A percentile compares a stretch with the other conserved stretches of the same genome.
phyloP scores from a whole-genome alignment of 2,888 invertebrate species.

The Troglohyphantes excavatus region DNA sequence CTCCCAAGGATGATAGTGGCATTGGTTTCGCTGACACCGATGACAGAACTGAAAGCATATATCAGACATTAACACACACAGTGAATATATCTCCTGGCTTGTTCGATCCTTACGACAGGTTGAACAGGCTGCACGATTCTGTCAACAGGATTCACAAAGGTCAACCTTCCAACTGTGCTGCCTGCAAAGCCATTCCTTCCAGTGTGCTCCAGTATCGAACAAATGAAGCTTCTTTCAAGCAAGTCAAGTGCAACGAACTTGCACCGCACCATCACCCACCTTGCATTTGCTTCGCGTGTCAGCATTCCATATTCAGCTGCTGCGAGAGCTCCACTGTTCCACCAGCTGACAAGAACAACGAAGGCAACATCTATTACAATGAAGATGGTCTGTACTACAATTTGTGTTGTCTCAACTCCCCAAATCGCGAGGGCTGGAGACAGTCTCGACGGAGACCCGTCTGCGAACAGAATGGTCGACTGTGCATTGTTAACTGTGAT shows the following conservation, averaged over 20 bases:
- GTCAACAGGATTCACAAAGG: conserved; percentile 62
- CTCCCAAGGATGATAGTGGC: conserved; percentile 44
- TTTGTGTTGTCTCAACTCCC: conserved; percentile 51
- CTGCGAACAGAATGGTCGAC: conserved; percentile 64
- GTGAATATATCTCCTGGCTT: neutral
- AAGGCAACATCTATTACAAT: conserved; percentile 48
- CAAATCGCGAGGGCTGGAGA: conserved; percentile 63
- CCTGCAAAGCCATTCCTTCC: conserved; percentile 68
- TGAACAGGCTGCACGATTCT: conserved; percentile 58
- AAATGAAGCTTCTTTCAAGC: conserved; percentile 28
- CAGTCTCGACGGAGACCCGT: conserved; percentile 60
- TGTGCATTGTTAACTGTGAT: conserved; percentile 71
- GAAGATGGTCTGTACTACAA: conserved; percentile 51
- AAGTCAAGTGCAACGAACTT: conserved; percentile 60
- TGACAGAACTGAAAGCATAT: conserved; percentile 42
- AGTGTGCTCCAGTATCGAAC: conserved; percentile 12
- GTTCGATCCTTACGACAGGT: conserved; percentile 66
- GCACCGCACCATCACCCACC: conserved; percentile 66
- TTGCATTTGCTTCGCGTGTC: conserved; percentile 70
- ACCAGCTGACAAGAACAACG: neutral
- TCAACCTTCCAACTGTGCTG: conserved; percentile 55
- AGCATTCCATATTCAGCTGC: conserved; percentile 71
- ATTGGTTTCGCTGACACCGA: conserved; percentile 30
- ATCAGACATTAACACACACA: conserved; percentile 54
- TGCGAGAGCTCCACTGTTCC: neutral